Percentiles rank a stretch among this genome's conserved stretches.
These are phyloP conservation scores for Ptiloglossa arizonensis DNA, from an alignment of 1,140 invertebrate genomes.

Conservation along the genomic window DNA sequence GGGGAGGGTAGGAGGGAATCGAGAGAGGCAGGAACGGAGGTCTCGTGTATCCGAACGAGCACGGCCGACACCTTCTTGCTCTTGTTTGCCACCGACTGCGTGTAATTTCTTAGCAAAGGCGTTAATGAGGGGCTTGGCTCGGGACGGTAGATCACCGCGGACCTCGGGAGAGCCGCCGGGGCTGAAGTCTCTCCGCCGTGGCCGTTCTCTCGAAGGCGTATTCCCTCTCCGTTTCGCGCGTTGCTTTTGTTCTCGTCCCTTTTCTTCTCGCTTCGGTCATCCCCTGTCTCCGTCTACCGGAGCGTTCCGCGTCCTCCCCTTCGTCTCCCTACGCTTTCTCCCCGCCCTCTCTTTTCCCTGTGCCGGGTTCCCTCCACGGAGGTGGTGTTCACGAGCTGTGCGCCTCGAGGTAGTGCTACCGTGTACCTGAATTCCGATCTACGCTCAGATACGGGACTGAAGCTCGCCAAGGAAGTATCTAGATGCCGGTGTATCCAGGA, in stretches of 20 bases:
- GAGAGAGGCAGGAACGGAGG: conserved; percentile 29
- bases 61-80: conserved; percentile 79
- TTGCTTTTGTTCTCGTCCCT: conserved; percentile 48
- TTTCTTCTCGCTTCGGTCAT: conserved; percentile 51
- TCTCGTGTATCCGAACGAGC: conserved; percentile 70
- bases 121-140: conserved; percentile 81
- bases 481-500: conserved; percentile 77
- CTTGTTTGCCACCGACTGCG: conserved; percentile 81
- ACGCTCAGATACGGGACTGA: conserved; percentile 75
- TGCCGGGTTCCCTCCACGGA: conserved; percentile 47
- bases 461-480: conserved; percentile 76
- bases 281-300: conserved; percentile 24
- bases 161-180: conserved; percentile 66
- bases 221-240: conserved; percentile 29
- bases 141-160: conserved; percentile 79
- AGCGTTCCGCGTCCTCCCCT: conserved; percentile 10
- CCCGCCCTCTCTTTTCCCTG: conserved; percentile 25
- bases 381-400: conserved; percentile 77
- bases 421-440: conserved; percentile 82
- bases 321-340: conserved; percentile 32
- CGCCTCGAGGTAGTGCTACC: conserved; percentile 79
- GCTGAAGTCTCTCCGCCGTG: conserved; percentile 53
- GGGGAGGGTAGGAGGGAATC: conserved; percentile 13
- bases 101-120: conserved; percentile 82
- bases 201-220: conserved; percentile 68